Base-by-base conservation (phyloP, 2,113 vertebrate genomes). In the Paracanthobrama guichenoti region DNA sequence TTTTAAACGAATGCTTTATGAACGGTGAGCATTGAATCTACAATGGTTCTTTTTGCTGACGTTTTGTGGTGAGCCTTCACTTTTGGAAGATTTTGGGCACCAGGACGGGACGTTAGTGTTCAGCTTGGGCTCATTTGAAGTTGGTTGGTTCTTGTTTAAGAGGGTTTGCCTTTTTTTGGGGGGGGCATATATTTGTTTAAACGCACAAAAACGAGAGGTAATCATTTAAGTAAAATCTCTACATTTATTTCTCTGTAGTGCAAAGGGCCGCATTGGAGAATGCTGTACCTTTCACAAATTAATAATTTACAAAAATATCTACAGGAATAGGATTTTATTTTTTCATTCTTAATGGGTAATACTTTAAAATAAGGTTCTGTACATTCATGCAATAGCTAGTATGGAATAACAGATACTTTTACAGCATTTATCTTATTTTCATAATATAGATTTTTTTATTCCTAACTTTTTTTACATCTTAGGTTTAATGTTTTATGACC, bases 321-420 rank as follows among this genome's bases (percentile, higher is more conserved):
- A 42, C 5, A 39, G 39, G 39, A 6, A 44, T 0, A 2, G 2
- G 9, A 2, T 10, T 1, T n/a, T n/a, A n/a, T 13, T 7, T n/a
- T 71, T 3, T 71, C 0, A 6, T 20, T 22, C 0, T 71, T 71
- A 6, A n/a, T 71, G 20, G 39, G 67, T 44, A 44, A 44, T 44
- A n/a, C 39, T 71, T 71, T 71, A 44, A 44, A 67, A 67, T 35
- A 67, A 67, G 28, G 16, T 67, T 67, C 16, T 67, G 18, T 69
- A 22, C 18, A 69, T 69, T 39, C 20, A 69, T 35, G 16, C 28
- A 67, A 18, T 10, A 67, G 14, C 62, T 35, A 35, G 16, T 66
- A 20, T 9, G 2, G 14, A 35, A 35, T 66, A 8, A 18, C 6
- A 28, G 2, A 26, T 24, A n/a, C 3, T 60, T 60, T 59, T 3